Base-by-base conservation (phyloP, 2,113 vertebrate species). In the Martes martes region DNA sequence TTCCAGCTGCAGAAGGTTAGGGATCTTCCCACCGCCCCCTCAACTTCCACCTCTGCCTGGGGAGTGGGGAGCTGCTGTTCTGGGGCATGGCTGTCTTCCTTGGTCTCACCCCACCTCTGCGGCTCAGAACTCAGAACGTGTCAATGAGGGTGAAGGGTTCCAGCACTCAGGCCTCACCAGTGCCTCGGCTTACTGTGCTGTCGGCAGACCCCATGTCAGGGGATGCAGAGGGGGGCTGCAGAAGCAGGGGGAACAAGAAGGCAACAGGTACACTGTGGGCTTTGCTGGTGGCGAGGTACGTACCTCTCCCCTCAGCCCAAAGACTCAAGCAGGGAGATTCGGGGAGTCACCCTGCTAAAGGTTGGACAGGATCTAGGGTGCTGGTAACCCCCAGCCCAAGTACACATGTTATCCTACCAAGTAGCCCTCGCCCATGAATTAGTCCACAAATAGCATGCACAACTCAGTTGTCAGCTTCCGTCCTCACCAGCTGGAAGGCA, bases 371-470 rank as follows among this genome's bases (percentile, higher is more conserved):
- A 14, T 28, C 63, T 6, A 16, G 21, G 16, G 15, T 36, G 39
- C 59, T 18, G 15, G 78, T 2, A 57, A 4, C 31, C 31, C 50
- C 39, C 0, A 57, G 33, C 33, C 31, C 57, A 47, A 36, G 21
- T 4, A 1, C 3, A 4, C 55, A 24, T 0, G 2, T 7, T 33
- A 0, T 26, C 47, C 67, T 57, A 23, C 36, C 23, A n/a, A 55
- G 69, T 2, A 65, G 71, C 42, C 50, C 45, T 36, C 21, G 16
- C 71, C 9, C n/a, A 11, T 2, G 18, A 13, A 4, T 28, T 19
- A 57, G 63, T 42, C 67, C 21, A 2, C 3, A 11, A 50, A 79
- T 3, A 11, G 24, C 52, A 39, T 0, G 0, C 16, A 31, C 1
- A 0, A 39, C 50, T 31, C 36, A 4, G 13, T 4, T 45, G 61